Percentiles rank a stretch among this genome's conserved stretches.
Conservation (phyloP, 2,888 invertebrate species). For the Apodemia mormo region DNA sequence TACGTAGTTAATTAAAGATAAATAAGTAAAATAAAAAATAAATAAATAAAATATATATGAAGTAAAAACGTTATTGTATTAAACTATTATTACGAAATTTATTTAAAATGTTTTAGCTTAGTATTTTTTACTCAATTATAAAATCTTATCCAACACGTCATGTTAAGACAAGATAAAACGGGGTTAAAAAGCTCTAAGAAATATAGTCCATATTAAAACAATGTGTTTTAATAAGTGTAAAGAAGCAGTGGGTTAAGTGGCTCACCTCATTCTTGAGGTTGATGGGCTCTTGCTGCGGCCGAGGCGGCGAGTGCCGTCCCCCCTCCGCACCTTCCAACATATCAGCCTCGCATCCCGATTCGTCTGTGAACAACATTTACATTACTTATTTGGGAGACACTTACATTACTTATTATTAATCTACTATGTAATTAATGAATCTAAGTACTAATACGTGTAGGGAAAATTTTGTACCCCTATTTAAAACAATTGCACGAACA, state of each 20-base stretch:
- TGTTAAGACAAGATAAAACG: slow-evolving; percentile 19
- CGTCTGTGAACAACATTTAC: slow-evolving; percentile 77
- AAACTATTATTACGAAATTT: no score
- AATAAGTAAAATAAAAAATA: no score
- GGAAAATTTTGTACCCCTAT: no score
- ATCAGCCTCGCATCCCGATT: slow-evolving; percentile 92
- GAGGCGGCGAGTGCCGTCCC: slow-evolving; percentile 82
- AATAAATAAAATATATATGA: no score
- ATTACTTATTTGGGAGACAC: not conserved
- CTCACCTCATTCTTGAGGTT: slow-evolving; percentile 80
- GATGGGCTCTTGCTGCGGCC: slow-evolving; percentile 80
- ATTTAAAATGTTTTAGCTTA: no score
- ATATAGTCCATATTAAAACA: slow-evolving; percentile 34
- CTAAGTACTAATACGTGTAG: no score
- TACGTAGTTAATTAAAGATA: no score
- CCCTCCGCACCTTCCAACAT: slow-evolving; percentile 89
- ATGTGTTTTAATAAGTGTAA: slow-evolving; percentile 41
- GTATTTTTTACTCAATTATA: not conserved
- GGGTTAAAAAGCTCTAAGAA: slow-evolving; percentile 26
- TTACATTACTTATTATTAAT: no score
- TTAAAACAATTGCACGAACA: no score
- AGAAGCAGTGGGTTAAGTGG: slow-evolving; percentile 41
- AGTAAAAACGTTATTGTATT: no score
- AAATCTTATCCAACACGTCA: slow-evolving; percentile 1
- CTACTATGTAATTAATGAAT: no score